Evolutionary conservation across 2,113 vertebrate species (phyloP).

Genomic region (Monopterus albus): DNA sequence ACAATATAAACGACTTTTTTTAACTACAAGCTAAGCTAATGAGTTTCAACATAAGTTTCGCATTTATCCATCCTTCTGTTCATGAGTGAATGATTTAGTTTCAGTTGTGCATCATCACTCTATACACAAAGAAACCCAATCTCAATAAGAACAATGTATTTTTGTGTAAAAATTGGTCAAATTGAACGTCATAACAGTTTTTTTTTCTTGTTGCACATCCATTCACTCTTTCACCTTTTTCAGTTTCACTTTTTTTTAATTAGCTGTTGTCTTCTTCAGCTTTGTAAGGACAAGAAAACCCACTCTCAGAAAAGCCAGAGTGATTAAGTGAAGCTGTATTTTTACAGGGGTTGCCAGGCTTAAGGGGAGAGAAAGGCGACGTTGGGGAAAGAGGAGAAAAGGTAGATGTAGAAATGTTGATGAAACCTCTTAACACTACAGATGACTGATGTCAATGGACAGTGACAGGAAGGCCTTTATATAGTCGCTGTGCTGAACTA

Average conservation of each 20-base stretch:
- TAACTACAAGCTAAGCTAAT: not conserved
- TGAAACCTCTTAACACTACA: slow-evolving; percentile 36
- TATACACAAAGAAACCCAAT: too few relatives aligned
- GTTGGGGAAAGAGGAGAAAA: slow-evolving; percentile 98
- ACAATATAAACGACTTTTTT: too few relatives aligned
- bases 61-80: too few relatives aligned
- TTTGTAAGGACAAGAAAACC: not conserved
- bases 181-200: too few relatives aligned
- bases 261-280: not conserved
- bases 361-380: slow-evolving; percentile 97
- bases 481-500: not conserved
- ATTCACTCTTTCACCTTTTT: not conserved
- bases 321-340: slow-evolving; percentile 80
- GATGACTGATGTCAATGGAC: slow-evolving; percentile 86
- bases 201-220: not conserved
- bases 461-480: slow-evolving; percentile 26
- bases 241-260: not conserved
- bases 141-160: too few relatives aligned
- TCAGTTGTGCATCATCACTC: not conserved
- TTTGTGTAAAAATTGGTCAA: too few relatives aligned
- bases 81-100: not conserved
- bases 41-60: not conserved
- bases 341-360: slow-evolving; percentile 95
- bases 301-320: slow-evolving; percentile 23
- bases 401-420: slow-evolving; percentile 85